Percentiles rank a stretch among this genome's conserved stretches.
Conservation (phyloP, 2,113 vertebrate genomes). For the Peromyscus polionotus region DNA sequence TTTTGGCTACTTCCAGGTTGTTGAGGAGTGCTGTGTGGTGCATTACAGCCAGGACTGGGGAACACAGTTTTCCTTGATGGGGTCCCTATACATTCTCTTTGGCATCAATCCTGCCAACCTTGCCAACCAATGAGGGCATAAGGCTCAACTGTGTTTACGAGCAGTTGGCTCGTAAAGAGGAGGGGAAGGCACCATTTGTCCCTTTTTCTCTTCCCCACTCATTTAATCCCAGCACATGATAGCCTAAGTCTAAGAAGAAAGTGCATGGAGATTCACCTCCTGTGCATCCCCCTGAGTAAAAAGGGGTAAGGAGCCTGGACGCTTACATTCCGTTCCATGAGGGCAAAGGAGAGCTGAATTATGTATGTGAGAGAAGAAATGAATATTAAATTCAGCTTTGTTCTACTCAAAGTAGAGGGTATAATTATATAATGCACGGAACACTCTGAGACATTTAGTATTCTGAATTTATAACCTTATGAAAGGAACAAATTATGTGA, state of each 20-base stretch:
- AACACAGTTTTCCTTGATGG: constrained; percentile 49
- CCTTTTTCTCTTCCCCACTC: neutral
- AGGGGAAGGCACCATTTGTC: neutral
- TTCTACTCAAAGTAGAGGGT: constrained; percentile 53
- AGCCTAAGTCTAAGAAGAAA: neutral
- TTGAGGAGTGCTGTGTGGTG: constrained; percentile 16
- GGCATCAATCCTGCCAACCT: constrained; percentile 68
- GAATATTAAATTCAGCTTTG: constrained; percentile 43
- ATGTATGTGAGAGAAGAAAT: neutral
- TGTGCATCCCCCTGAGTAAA: neutral
- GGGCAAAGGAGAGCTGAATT: constrained; percentile 21
- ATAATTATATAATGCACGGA: constrained; percentile 65
- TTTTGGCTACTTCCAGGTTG: constrained; percentile 21
- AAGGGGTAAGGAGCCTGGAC: neutral
- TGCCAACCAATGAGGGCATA: constrained; percentile 60
- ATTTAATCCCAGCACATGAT: neutral
- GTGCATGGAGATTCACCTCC: neutral
- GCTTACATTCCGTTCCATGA: neutral
- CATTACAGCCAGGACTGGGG: constrained; percentile 42
- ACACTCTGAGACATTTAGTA: constrained; percentile 61
- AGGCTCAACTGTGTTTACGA: constrained; percentile 57
- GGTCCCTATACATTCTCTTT: constrained; percentile 67
- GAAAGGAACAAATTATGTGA: constrained; percentile 54
- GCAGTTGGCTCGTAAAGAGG: neutral
- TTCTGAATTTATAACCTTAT: constrained; percentile 39